Percentiles rank a stretch among this genome's conserved stretches.
phyloP scores from a whole-genome alignment of 64 coral and sea anemone species.

The Montipora cactus region DNA sequence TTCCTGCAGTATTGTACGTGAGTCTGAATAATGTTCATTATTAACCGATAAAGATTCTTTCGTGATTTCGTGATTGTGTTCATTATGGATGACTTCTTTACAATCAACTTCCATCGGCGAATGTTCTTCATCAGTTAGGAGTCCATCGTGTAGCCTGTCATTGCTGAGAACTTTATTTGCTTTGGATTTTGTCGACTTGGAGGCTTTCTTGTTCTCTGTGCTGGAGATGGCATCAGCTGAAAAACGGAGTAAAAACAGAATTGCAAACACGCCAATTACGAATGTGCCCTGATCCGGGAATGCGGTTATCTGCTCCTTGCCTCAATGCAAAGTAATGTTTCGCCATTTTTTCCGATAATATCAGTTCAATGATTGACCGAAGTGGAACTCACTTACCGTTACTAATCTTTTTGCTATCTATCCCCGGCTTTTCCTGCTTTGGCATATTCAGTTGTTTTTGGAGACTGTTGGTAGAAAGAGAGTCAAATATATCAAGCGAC shows the following conservation, averaged over 20 bases:
- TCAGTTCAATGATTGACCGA: background rate
- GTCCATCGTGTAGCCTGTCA: background rate
- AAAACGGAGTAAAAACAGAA: background rate
- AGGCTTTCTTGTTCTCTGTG: conserved; percentile 12
- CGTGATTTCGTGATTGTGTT: conserved; percentile 14
- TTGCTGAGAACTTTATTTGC: conserved; percentile 38
- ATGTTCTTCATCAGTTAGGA: background rate
- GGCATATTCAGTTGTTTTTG: conserved; percentile 50
- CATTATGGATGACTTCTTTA: conserved; percentile 45
- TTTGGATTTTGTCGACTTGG: conserved; percentile 38
- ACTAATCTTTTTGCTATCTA: background rate
- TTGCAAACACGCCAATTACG: background rate
- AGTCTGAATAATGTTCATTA: conserved; percentile 70
- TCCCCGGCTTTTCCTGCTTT: background rate
- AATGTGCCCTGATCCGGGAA: too few relatives aligned
- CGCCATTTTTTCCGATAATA: too few relatives aligned
- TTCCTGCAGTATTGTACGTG: conserved; percentile 66
- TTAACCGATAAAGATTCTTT: conserved; percentile 66
- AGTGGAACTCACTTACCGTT: background rate
- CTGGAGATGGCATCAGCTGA: background rate
- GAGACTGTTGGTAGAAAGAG: background rate
- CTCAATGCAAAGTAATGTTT: too few relatives aligned
- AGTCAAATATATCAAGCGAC: background rate
- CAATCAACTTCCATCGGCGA: conserved; percentile 89
- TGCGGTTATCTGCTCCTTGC: too few relatives aligned